These are phyloP conservation scores for Synergus laeviventris DNA, from an alignment of 2,888 invertebrate species.

Conservation along the genomic window DNA sequence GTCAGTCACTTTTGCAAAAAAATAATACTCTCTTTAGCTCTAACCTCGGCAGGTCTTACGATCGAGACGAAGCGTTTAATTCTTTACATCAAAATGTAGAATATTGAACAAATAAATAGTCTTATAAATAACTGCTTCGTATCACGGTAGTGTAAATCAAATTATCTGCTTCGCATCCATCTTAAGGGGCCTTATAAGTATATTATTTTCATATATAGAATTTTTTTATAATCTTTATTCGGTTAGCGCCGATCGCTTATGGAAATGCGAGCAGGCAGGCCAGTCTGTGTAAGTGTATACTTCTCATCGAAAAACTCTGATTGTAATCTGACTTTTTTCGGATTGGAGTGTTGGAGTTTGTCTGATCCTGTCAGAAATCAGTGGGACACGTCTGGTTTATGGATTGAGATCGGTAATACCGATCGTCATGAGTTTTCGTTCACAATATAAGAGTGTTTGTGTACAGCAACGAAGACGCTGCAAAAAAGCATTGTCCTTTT, in stretches of 20 bases:
- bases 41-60: conserved; percentile 12
- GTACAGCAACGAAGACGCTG: conserved; percentile 62
- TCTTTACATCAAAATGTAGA: background rate
- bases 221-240: conserved; percentile 40
- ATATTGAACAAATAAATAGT: background rate
- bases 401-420: conserved; percentile 14
- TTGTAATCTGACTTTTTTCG: background rate
- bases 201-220: conserved; percentile 34
- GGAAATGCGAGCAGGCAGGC: conserved; percentile 40
- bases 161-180: conserved; percentile 30
- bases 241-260: background rate
- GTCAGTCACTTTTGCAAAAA: conserved; percentile 3
- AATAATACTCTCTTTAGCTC: conserved; percentile 13
- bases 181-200: conserved; percentile 30
- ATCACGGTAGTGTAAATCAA: conserved; percentile 8
- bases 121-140: background rate
- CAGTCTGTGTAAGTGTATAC: conserved; percentile 27
- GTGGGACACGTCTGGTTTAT: background rate
- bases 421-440: conserved; percentile 25
- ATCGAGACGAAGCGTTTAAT: conserved; percentile 20
- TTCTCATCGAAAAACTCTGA: conserved; percentile 31
- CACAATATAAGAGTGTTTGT: conserved; percentile 16
- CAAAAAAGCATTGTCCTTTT: conserved; percentile 65
- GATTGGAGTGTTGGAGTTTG: background rate
- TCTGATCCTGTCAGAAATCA: background rate